Evolutionary conservation across 2,888 invertebrate species (phyloP).

Genomic region (Allolobophora icterica): DNA sequence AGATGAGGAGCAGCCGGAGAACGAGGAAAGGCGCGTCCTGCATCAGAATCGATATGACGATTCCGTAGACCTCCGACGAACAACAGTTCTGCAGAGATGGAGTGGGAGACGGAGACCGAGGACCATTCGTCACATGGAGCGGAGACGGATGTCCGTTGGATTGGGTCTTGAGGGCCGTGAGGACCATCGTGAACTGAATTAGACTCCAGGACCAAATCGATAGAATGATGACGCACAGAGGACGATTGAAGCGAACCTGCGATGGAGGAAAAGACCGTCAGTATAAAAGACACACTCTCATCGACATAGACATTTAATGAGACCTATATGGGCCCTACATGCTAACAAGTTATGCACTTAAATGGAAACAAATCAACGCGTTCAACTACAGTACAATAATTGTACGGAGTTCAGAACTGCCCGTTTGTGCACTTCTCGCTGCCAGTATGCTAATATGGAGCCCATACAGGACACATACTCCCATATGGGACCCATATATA

Average conservation of each 20-base stretch:
- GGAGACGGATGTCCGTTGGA: conserved; percentile 50
- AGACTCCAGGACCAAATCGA: conserved; percentile 91
- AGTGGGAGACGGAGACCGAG: neutral
- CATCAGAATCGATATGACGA: conserved; percentile 83
- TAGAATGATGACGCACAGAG: conserved; percentile 82
- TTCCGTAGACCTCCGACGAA: conserved; percentile 83
- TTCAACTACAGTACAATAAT: too few species aligned
- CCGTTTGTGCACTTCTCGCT: too few species aligned
- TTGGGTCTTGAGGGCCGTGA: conserved; percentile 77
- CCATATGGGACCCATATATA: too few species aligned
- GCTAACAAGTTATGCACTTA: too few species aligned
- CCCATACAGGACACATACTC: too few species aligned
- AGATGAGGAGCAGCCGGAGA: conserved; percentile 81
- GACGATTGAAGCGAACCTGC: conserved; percentile 72
- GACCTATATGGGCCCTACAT: too few species aligned
- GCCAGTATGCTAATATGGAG: too few species aligned
- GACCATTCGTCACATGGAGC: neutral
- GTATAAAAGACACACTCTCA: too few species aligned
- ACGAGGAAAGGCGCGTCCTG: conserved; percentile 86
- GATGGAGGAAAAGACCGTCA: neutral
- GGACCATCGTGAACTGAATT: conserved; percentile 90
- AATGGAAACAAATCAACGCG: too few species aligned
- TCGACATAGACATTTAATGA: too few species aligned
- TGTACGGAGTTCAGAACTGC: too few species aligned
- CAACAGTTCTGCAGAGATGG: conserved; percentile 74